These are phyloP conservation scores for Hipposideros armiger DNA, from an alignment of 2,113 vertebrate species.

Conservation along the genomic window DNA sequence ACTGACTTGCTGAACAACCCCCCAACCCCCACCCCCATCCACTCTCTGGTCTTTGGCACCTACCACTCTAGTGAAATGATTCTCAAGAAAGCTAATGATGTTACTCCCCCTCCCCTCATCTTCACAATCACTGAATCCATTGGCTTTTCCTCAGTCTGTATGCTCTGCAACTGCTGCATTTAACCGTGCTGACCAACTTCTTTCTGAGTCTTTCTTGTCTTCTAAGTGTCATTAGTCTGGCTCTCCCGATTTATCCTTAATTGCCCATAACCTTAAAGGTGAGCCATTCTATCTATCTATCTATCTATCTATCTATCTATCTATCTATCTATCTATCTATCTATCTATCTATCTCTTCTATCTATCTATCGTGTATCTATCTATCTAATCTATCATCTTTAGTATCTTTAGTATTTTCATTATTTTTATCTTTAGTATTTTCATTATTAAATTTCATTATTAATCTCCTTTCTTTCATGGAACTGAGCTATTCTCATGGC, in stretches of 20 bases:
- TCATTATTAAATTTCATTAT: background rate
- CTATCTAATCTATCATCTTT: too few species aligned
- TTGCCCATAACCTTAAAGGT: background rate
- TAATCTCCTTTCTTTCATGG: background rate
- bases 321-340: background rate
- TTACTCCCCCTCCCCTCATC: background rate
- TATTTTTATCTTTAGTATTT: background rate
- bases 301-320: background rate
- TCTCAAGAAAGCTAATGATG: background rate
- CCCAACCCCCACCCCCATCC: too few species aligned
- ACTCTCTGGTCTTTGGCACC: background rate
- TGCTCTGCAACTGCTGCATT: background rate
- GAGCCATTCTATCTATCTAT: background rate
- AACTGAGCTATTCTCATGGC: background rate
- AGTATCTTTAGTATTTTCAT: background rate
- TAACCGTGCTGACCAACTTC: background rate
- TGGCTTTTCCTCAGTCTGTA: background rate
- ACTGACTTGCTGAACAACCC: background rate
- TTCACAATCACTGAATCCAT: background rate
- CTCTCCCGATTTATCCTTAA: background rate
- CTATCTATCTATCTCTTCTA: background rate
- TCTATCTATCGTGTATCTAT: background rate
- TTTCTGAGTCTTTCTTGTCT: background rate
- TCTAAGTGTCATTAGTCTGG: background rate
- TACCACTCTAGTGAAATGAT: background rate